Base-by-base conservation (phyloP, 2,888 invertebrate species). In the Caenorhabditis angaria region DNA sequence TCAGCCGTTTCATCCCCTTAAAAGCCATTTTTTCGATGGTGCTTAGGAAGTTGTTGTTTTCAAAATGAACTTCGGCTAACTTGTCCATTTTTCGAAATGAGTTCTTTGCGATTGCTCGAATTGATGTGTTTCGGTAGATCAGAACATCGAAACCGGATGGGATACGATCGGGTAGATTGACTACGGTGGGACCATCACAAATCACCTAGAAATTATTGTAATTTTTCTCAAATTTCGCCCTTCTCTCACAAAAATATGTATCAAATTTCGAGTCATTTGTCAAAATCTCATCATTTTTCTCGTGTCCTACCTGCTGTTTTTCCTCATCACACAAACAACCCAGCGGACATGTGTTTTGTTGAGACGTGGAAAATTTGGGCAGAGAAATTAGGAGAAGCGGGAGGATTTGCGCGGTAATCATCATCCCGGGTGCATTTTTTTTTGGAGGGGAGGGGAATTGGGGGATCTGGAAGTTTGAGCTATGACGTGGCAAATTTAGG, bases 11-110 rank as follows among this genome's bases (percentile, higher is more conserved):
- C 56, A 79, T 25, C 27, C 73, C 75, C 27, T 77, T 79, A 53
- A 79, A 79, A 3, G 79, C 77, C 57, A 79, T 64, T 48, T 79
- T 79, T 54, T 79, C 79, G 24, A 79, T 68, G 0, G 65, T 70
- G 22, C 62, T 61, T 51, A 79, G 48, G 48, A 69, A 65, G 8
- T 58, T 55, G 58, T 75, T 74, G 41, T 68, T 57, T 35, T 77
- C 79, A 22, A 79, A 65, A n/a, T 72, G 70, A 18, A 79, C 56
- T 18, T 63, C 57, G 1, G 28, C 29, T 12, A 79, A 53, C 12
- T 72, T 70, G 8, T 76, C 77, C 72, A 77, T 75, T 56, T 70
- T 72, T 22, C 77, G 75, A 53, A 79, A 79, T 41, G 77, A 65
- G 14, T 72, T 72, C 29, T 77, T 77, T 1, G 72, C 60, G n/a